Percentiles rank a stretch among this genome's conserved stretches.
Evolutionary conservation across 2,113 vertebrate species (phyloP).

Genomic region (Octodon degus): DNA sequence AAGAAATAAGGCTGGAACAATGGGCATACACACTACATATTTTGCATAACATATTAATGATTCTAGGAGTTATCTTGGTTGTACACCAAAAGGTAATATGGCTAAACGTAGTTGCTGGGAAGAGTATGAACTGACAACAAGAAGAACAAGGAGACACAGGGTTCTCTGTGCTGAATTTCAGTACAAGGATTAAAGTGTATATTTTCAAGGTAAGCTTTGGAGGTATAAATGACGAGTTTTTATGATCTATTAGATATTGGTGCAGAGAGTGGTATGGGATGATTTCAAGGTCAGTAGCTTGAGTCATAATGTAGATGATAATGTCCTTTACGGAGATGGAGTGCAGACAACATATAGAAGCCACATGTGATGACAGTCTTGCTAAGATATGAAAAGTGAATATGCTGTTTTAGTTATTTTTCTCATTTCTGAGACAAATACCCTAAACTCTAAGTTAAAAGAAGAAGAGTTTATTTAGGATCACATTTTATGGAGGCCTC

Average conservation of each 20-base stretch:
- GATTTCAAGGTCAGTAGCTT: neutral
- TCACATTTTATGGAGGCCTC: neutral
- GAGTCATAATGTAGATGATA: neutral
- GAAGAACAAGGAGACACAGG: neutral
- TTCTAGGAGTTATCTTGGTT: neutral
- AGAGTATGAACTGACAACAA: neutral
- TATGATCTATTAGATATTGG: constrained; percentile 9
- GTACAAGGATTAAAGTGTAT: neutral
- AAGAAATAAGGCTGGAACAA: neutral
- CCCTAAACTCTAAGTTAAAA: neutral
- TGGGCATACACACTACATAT: neutral
- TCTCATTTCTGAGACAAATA: neutral
- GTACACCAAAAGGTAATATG: neutral
- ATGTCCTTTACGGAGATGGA: constrained; percentile 4
- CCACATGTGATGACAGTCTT: neutral
- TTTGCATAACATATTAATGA: constrained; percentile 31
- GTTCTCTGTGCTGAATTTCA: neutral
- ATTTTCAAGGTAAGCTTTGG: neutral
- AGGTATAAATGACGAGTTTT: neutral
- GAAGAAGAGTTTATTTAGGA: neutral
- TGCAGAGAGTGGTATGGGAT: neutral
- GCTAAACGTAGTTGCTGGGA: neutral
- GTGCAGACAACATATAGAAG: neutral
- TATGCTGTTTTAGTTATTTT: neutral
- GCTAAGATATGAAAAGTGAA: neutral